Evolutionary conservation across 1,140 invertebrate species (phyloP).

Genomic region (Varroa destructor): DNA sequence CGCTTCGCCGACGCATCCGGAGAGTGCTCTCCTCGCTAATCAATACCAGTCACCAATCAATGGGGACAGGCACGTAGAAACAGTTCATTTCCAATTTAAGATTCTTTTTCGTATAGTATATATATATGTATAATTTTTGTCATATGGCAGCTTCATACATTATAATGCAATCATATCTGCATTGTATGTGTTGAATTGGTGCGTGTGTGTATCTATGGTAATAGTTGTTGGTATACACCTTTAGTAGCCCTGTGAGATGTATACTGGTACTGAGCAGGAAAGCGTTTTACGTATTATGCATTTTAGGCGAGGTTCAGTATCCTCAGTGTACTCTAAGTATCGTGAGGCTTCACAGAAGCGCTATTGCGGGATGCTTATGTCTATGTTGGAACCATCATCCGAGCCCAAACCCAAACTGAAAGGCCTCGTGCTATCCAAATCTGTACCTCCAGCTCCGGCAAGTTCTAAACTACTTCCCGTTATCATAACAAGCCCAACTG

Average conservation of each 20-base stretch:
- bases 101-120: no score
- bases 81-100: background rate
- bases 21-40: slow-evolving; percentile 3
- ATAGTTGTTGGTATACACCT: no score
- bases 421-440: slow-evolving; percentile 9
- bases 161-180: no score
- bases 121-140: no score
- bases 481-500: slow-evolving; percentile 10
- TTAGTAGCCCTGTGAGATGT: no score
- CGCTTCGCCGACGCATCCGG: background rate
- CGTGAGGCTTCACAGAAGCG: slow-evolving; percentile 13
- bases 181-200: no score
- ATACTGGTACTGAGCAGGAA: no score
- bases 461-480: slow-evolving; percentile 12
- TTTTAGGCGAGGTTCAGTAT: slow-evolving; percentile 24
- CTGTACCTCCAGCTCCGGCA: background rate
- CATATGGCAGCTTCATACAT: no score
- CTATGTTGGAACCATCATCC: slow-evolving; percentile 17
- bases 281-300: background rate
- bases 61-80: slow-evolving; percentile 6
- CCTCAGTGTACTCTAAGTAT: slow-evolving; percentile 16
- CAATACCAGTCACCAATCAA: slow-evolving; percentile 22
- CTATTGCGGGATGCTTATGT: slow-evolving; percentile 15
- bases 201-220: no score
- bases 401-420: slow-evolving; percentile 22